phyloP scores from a whole-genome alignment of 2,888 invertebrate genomes.

The Biston betularia region DNA sequence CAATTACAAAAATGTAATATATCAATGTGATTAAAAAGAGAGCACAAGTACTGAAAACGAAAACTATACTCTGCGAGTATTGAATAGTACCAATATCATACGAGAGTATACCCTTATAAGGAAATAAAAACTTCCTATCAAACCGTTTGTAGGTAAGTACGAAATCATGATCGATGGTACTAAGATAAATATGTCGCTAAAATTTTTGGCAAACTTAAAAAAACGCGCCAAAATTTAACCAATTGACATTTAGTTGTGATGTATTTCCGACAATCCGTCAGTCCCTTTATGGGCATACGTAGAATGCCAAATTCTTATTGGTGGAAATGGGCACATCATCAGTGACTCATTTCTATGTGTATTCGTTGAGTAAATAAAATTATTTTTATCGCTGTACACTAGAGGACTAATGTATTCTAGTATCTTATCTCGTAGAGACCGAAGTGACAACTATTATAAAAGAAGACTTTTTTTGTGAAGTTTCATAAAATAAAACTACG shows the following conservation, averaged over 20 bases:
- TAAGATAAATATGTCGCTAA: no score
- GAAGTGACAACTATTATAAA: conserved; percentile 54
- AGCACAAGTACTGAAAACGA: no score
- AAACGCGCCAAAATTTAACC: conserved; percentile 63
- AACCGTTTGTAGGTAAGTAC: no score
- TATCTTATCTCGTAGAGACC: conserved; percentile 61
- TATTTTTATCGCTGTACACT: conserved; percentile 59
- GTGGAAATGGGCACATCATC: conserved; percentile 71
- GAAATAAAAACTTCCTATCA: no score
- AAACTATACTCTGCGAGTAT: no score
- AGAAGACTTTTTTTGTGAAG: conserved; percentile 42
- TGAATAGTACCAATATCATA: no score
- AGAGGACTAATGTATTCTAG: conserved; percentile 56
- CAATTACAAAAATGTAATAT: no score
- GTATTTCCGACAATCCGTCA: conserved; percentile 69
- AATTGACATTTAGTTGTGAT: conserved; percentile 50
- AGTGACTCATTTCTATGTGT: conserved; percentile 73
- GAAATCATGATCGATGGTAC: no score
- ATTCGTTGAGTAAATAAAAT: conserved; percentile 58
- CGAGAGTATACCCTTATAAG: no score
- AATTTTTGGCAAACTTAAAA: neutral
- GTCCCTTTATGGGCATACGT: conserved; percentile 89
- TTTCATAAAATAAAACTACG: conserved; percentile 45
- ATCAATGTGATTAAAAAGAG: no score
- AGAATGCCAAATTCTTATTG: conserved; percentile 85